phyloP scores from a whole-genome alignment of 2,888 invertebrate genomes.

The Polymixis flavicincta region DNA sequence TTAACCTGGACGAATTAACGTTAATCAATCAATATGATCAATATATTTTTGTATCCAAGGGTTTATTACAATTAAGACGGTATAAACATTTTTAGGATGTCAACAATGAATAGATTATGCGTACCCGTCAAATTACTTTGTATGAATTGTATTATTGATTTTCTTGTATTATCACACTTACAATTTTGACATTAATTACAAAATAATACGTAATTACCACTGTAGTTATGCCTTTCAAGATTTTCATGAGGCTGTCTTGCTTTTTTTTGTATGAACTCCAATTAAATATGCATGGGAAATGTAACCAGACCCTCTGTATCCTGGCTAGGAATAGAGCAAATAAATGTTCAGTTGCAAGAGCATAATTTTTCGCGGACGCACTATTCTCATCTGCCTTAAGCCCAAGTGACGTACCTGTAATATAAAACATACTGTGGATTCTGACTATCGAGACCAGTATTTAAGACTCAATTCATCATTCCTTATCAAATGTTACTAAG shows the following conservation, averaged over 20 bases:
- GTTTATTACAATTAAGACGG: background rate
- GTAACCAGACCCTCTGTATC: conserved; percentile 26
- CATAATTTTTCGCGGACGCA: conserved; percentile 11
- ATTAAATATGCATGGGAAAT: conserved; percentile 22
- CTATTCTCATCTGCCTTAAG: conserved; percentile 2
- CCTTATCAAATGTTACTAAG: background rate
- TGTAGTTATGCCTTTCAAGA: conserved; percentile 5
- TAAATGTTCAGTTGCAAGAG: conserved; percentile 13
- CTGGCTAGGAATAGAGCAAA: background rate
- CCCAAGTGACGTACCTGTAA: conserved; percentile 26
- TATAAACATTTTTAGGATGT: background rate
- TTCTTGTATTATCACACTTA: background rate
- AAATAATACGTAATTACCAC: conserved; percentile 32
- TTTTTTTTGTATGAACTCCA: conserved; percentile 22
- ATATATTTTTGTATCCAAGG: background rate
- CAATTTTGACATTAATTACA: background rate
- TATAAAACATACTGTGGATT: background rate
- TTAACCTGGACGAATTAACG: too few relatives aligned
- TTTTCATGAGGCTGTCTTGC: conserved; percentile 16
- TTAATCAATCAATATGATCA: too few relatives aligned
- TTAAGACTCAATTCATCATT: background rate
- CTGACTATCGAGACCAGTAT: background rate
- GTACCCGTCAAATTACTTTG: background rate
- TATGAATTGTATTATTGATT: background rate
- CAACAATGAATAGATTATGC: conserved; percentile 7